These are phyloP conservation scores for Cyprinella venusta DNA, from an alignment of 2,797 vertebrate genomes.

Conservation along the genomic window DNA sequence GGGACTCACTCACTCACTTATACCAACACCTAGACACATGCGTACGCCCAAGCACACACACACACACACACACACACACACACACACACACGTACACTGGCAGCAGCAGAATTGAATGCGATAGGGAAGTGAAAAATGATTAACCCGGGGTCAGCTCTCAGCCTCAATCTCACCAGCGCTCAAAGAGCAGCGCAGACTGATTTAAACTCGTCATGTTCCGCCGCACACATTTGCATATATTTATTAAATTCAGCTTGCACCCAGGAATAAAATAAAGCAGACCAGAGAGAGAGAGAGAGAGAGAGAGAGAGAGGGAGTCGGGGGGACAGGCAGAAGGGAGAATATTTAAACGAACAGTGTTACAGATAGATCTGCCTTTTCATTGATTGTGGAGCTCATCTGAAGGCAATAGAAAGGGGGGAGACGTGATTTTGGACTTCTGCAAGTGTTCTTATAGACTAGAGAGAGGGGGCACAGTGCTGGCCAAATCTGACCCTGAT, in stretches of 20 bases:
- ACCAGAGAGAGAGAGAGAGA: constrained; percentile 56
- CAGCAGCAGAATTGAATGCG: constrained; percentile 82
- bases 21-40: constrained; percentile 36
- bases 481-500: not conserved
- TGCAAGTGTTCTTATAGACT: constrained; percentile 34
- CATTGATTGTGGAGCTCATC: constrained; percentile 72
- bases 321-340: constrained; percentile 59
- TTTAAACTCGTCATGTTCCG: constrained; percentile 86
- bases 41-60: constrained; percentile 54
- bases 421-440: constrained; percentile 53
- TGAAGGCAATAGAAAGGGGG: constrained; percentile 41
- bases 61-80: constrained; percentile 49
- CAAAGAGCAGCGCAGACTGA: constrained; percentile 84
- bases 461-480: not conserved
- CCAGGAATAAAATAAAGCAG: constrained; percentile 82
- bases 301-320: constrained; percentile 51
- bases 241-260: constrained; percentile 85
- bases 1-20: constrained; percentile 46
- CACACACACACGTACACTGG: constrained; percentile 49
- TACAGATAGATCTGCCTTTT: constrained; percentile 80
- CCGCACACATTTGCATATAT: constrained; percentile 88
- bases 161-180: constrained; percentile 83
- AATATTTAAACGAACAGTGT: constrained; percentile 82
- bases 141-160: constrained; percentile 86
- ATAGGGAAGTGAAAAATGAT: constrained; percentile 88